Percentiles rank a stretch among this genome's conserved stretches.
Conservation (phyloP, 2,888 invertebrate species). For the Perizoma affinitatum region DNA sequence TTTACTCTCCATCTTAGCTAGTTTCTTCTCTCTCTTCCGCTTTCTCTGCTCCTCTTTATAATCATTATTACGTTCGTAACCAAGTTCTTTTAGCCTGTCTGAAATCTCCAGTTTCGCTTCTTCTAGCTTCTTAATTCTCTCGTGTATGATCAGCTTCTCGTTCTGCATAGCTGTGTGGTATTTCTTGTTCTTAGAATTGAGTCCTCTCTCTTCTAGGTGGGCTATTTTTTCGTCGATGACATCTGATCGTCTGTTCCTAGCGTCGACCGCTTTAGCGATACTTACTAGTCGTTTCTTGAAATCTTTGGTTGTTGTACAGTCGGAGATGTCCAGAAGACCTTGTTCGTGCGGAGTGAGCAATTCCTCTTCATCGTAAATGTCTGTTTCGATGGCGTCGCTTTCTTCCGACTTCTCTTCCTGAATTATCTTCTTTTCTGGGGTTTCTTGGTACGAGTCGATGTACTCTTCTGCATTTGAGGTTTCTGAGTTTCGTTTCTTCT, state of each 20-base stretch:
- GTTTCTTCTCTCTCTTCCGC: constrained; percentile 34
- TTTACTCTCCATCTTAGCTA: constrained; percentile 34
- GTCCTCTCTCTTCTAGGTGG: constrained; percentile 63
- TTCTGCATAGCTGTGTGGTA: constrained; percentile 68
- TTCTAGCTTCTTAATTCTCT: constrained; percentile 54
- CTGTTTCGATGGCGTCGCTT: constrained; percentile 69
- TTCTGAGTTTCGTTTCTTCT: constrained; percentile 30
- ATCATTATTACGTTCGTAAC: constrained; percentile 41
- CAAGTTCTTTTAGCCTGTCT: constrained; percentile 42
- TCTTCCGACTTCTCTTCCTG: constrained; percentile 51
- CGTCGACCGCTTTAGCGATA: constrained; percentile 59
- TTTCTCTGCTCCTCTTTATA: constrained; percentile 37
- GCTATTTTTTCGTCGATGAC: constrained; percentile 59
- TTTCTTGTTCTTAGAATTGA: constrained; percentile 62
- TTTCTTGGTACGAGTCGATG: constrained; percentile 18
- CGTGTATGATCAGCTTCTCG: constrained; percentile 58
- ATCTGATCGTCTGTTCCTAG: constrained; percentile 49
- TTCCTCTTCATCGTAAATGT: constrained; percentile 59
- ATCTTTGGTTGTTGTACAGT: constrained; percentile 57
- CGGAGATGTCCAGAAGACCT: constrained; percentile 60
- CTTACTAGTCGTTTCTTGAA: constrained; percentile 60
- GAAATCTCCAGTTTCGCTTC: constrained; percentile 53
- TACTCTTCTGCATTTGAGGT: constrained; percentile 30
- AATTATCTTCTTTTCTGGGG: constrained; percentile 11
- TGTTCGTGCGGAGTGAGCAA: constrained; percentile 59